Percentiles rank a stretch among this genome's conserved stretches.
These are phyloP conservation scores for Diaperis boleti DNA, from an alignment of 2,888 invertebrate genomes.

Conservation along the genomic window DNA sequence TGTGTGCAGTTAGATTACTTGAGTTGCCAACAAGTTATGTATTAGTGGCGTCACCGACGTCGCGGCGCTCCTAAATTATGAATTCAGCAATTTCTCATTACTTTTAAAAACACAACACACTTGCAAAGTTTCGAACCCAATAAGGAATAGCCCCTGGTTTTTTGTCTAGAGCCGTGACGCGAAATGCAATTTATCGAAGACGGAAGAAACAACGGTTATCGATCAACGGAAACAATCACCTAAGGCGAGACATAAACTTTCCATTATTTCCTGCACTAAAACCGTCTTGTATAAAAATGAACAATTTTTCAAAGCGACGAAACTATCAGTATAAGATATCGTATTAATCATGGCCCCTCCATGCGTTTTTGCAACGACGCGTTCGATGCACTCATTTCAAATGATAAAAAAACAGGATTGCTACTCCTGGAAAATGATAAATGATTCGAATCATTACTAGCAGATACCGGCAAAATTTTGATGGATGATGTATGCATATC, in stretches of 20 bases:
- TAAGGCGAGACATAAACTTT: conserved; percentile 45
- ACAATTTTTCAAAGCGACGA: conserved; percentile 43
- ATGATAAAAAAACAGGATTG: conserved; percentile 42
- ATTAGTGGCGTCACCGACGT: conserved; percentile 29
- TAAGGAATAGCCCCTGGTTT: conserved; percentile 11
- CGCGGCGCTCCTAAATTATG: conserved; percentile 30
- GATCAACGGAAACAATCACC: conserved; percentile 45
- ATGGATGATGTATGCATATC: conserved; percentile 47
- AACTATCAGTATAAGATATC: conserved; percentile 45
- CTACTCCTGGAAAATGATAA: conserved; percentile 48
- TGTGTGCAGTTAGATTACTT: conserved; percentile 38
- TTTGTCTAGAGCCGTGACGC: conserved; percentile 3
- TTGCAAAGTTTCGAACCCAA: conserved; percentile 5
- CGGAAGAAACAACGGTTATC: conserved; percentile 41
- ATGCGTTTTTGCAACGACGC: conserved; percentile 32
- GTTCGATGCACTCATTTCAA: conserved; percentile 43
- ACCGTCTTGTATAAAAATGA: conserved; percentile 43
- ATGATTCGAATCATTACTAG: conserved; percentile 53
- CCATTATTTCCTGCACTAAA: conserved; percentile 44
- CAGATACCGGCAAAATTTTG: conserved; percentile 53
- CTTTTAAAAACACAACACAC: conserved; percentile 4
- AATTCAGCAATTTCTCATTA: conserved; percentile 25
- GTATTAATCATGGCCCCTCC: conserved; percentile 45
- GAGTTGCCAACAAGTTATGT: conserved; percentile 33
- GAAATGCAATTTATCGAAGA: conserved; percentile 31